Evolutionary conservation across 2,797 vertebrate species (phyloP).

Genomic region (Mormyrops boulengeri): DNA sequence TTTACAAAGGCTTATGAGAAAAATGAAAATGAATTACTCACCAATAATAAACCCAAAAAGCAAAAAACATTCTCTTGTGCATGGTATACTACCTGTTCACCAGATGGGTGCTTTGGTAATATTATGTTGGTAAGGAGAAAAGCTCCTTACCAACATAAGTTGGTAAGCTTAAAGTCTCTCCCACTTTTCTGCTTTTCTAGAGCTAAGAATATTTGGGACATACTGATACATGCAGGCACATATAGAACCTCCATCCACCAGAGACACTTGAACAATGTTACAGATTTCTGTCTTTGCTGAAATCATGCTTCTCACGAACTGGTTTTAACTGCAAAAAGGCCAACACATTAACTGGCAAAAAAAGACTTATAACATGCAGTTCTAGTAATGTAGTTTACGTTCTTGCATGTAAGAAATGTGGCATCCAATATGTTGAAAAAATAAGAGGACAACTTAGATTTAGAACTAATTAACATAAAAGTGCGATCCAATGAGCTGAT

Average conservation of each 20-base stretch:
- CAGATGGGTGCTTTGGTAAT: background rate
- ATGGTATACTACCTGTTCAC: background rate
- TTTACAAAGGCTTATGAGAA: no score
- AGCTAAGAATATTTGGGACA: background rate
- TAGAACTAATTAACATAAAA: background rate
- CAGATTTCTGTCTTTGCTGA: background rate
- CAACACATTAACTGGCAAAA: background rate
- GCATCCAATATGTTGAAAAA: background rate
- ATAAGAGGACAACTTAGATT: background rate
- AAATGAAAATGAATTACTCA: no score
- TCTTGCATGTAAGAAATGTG: background rate
- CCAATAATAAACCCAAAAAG: no score
- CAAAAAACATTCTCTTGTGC: background rate
- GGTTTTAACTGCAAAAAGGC: background rate
- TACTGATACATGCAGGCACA: background rate
- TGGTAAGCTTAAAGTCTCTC: background rate
- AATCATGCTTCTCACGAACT: background rate
- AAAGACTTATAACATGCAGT: background rate
- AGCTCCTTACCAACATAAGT: no score
- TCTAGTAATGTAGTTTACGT: background rate
- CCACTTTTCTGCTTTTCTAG: background rate
- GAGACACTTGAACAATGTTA: background rate
- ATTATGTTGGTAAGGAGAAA: background rate
- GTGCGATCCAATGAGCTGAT: background rate
- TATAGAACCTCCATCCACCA: background rate